These are phyloP conservation scores for Mythimna loreyi DNA, from an alignment of 2,888 invertebrate genomes.

Conservation along the genomic window DNA sequence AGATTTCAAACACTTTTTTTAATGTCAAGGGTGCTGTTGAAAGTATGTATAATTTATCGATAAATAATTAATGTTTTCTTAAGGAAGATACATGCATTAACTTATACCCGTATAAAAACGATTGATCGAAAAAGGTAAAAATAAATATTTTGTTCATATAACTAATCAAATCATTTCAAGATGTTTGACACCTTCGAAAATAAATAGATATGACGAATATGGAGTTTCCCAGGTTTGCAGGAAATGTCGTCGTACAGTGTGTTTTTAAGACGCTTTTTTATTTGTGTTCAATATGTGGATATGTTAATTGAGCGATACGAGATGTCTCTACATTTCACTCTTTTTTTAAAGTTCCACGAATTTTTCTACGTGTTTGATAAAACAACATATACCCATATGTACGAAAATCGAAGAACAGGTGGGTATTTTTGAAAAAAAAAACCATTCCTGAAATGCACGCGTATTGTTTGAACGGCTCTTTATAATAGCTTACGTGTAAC, in stretches of 20 bases:
- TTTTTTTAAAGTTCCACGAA: background rate
- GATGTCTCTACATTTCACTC: background rate
- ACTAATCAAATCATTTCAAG: slow-evolving; percentile 9
- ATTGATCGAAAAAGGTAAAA: too few species aligned
- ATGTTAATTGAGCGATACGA: slow-evolving; percentile 3
- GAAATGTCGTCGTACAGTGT: background rate
- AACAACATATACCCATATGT: too few species aligned
- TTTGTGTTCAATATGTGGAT: background rate
- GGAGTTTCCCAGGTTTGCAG: slow-evolving; percentile 17
- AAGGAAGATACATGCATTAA: background rate
- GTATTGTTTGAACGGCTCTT: background rate
- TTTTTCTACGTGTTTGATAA: background rate
- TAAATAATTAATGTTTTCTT: background rate
- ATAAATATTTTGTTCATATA: too few species aligned
- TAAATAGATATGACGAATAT: slow-evolving; percentile 27
- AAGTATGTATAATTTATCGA: background rate
- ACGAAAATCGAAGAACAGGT: too few species aligned
- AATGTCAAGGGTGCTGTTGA: background rate
- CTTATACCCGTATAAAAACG: background rate
- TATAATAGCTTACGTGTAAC: background rate
- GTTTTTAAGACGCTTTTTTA: background rate
- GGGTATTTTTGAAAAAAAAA: background rate
- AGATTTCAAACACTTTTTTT: too few species aligned
- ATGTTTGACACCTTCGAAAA: slow-evolving; percentile 15
- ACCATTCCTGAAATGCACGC: background rate